Base-by-base conservation (phyloP, 2,888 invertebrate species). In the Psylliodes chrysocephalus region DNA sequence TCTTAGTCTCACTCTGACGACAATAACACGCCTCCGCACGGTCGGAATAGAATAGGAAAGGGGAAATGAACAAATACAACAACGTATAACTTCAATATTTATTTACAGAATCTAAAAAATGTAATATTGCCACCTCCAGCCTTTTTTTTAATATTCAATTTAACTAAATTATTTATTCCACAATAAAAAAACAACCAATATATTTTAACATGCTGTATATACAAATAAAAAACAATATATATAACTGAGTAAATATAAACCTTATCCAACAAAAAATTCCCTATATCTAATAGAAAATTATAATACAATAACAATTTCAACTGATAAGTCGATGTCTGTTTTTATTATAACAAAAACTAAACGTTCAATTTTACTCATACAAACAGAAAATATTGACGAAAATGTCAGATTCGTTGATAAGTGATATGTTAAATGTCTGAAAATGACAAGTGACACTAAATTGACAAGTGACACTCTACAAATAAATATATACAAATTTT, bases 111-210 rank as follows among this genome's bases (percentile, higher is more conserved):
- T 51, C 19, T 55, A 64, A 60, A 66, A 74, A 73, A 72, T 66
- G 68, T 71, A 74, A 75, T 80, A 81, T 81, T 81, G 81, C 81
- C 79, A 79, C 79, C 78, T 78, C 81, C 81, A 81, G 81, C 81
- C 81, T 78, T 78, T 76, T 64, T 67, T 40, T 44, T 63, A 57
- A 68, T 64, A 64, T 66, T 63, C 68, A 66, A 71, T 60, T 64
- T 61, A 46, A 59, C 63, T 56, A 67, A 59, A 52, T 49, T 7
- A 49, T 42, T 17, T 59, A 54, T 60, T 62, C 53, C 67, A 66
- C 42, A 55, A 68, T 64, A 44, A 64, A 62, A 66, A 62, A 62
- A 59, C 51, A 59, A 66, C 57, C 33, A 44, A 40, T 60, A 49
- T 44, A 60, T 46, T 14, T 55, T 55, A 65, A 56, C 33, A 51